Base-by-base conservation (phyloP, 2,113 vertebrate genomes). In the Maccullochella peelii region DNA sequence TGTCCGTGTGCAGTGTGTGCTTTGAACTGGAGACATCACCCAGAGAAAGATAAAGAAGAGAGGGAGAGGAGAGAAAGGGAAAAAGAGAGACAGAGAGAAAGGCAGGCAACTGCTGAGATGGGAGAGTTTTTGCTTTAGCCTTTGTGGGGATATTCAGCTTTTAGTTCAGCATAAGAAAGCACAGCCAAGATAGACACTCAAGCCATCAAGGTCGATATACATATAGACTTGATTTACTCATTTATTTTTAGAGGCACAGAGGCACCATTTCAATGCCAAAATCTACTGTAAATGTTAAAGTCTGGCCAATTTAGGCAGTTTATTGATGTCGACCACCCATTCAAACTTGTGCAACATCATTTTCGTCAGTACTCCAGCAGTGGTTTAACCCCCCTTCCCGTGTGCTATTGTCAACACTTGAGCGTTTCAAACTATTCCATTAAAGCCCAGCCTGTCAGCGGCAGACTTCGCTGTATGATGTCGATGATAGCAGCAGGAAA, bases 1-100 rank as follows among this genome's bases (percentile, higher is more conserved):
- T 49, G 71, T 88, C 89, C 84, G 61, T 88, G 90, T 88, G 86
- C 85, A 42, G 79, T 33, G 67, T 78, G 84, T 12, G 90, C 93
- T 95, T 94, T 95, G 90, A 95, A 93, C 90, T 77, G 84, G 68
- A 91, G 84, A 90, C 88, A 90, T 89, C 93, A 88, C 85, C 91
- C 85, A 68, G 82, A 77, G 86, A 80, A 72, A 91, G 90, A 92
- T 89, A 89, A 83, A 88, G 87, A 92, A 89, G 90, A 77, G 80
- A 73, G 77, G 67, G 80, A 79, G 79, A 47, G 54, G 62, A 59
- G 82, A 54, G 49, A 55, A 36, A 67, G 27, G 27, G 66, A 47
- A 10, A 54, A 23, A 23, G 44, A n/a, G 42, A 57, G 74, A 77
- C 25, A 70, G 73, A 65, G 67, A 61, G 65, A 79, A 15, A 68